A percentile compares a stretch with the other conserved stretches of the same genome.
Evolutionary conservation across 2,888 invertebrate genomes (phyloP).

Genomic region (Hirtodrosophila alboralis): DNA sequence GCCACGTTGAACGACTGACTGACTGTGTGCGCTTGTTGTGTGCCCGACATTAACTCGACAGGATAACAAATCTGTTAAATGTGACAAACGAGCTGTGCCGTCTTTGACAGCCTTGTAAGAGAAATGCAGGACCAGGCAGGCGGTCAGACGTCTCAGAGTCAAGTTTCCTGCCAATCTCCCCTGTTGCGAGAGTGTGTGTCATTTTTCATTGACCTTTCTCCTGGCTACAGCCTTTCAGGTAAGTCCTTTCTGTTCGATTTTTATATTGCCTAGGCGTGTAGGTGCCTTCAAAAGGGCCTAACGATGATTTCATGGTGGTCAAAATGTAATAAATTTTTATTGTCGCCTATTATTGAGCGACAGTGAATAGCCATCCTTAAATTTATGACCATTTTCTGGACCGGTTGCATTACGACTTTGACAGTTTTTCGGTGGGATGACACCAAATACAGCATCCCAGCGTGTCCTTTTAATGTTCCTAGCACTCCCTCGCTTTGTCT

Average conservation of each 20-base stretch:
- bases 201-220: constrained; percentile 73
- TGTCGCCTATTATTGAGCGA: constrained; percentile 73
- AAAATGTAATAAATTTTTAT: constrained; percentile 81
- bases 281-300: constrained; percentile 59
- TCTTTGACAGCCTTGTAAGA: constrained; percentile 63
- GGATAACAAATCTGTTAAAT: constrained; percentile 84
- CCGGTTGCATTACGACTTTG: constrained; percentile 42
- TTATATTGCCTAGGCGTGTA: constrained; percentile 54
- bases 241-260: constrained; percentile 18
- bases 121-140: constrained; percentile 25
- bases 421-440: constrained; percentile 15
- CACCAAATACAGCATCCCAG: constrained; percentile 22
- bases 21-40: constrained; percentile 48
- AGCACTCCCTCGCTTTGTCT: constrained; percentile 2
- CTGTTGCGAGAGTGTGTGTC: constrained; percentile 33
- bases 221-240: constrained; percentile 37
- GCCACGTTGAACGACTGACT: constrained; percentile 1
- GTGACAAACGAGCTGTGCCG: constrained; percentile 82
- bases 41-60: constrained; percentile 83
- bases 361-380: constrained; percentile 51
- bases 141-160: constrained; percentile 54
- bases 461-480: constrained; percentile 17
- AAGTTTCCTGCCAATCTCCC: constrained; percentile 55
- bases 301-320: constrained; percentile 84
- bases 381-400: constrained; percentile 65